Evolutionary conservation across 1,140 invertebrate genomes (phyloP).

Genomic region (Pinna nobilis): DNA sequence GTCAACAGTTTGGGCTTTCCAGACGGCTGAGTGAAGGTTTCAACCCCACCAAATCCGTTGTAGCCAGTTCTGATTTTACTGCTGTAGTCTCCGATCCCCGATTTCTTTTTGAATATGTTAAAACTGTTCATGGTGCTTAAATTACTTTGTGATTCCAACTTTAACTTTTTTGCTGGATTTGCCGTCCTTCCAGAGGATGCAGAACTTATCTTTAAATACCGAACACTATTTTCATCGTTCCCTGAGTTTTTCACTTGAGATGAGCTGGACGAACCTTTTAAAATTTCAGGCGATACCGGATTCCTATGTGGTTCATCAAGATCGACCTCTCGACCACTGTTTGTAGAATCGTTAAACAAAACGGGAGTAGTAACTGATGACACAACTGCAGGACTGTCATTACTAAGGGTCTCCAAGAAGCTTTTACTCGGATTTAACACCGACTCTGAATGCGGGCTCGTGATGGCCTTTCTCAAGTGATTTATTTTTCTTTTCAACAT

Average conservation of each 20-base stretch:
- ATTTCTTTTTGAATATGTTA: constrained; percentile 54
- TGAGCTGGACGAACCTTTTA: constrained; percentile 21
- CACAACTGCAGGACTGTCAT: constrained; percentile 40
- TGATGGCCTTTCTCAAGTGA: constrained; percentile 42
- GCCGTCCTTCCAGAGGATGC: constrained; percentile 28
- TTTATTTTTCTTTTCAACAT: constrained; percentile 39
- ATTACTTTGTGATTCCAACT: constrained; percentile 36
- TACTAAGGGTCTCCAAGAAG: constrained; percentile 50
- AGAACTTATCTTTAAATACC: constrained; percentile 46
- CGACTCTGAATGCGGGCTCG: constrained; percentile 27
- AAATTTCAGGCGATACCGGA: constrained; percentile 25
- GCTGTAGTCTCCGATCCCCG: constrained; percentile 37
- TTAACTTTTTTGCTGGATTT: constrained; percentile 39
- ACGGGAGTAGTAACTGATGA: constrained; percentile 30
- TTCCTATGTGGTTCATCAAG: constrained; percentile 5
- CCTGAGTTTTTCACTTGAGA: constrained; percentile 7
- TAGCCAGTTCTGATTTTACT: constrained; percentile 45
- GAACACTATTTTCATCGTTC: constrained; percentile 43
- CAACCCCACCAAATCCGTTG: constrained; percentile 55
- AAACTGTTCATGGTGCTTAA: constrained; percentile 30
- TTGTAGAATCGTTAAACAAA: constrained; percentile 36
- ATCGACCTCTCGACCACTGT: constrained; percentile 18
- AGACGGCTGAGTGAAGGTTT: constrained; percentile 45
- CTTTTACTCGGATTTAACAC: constrained; percentile 44
- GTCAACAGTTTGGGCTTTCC: constrained; percentile 20